These are phyloP conservation scores for Nannoperca obscura DNA, from an alignment of 2,797 vertebrate genomes.

Conservation along the genomic window DNA sequence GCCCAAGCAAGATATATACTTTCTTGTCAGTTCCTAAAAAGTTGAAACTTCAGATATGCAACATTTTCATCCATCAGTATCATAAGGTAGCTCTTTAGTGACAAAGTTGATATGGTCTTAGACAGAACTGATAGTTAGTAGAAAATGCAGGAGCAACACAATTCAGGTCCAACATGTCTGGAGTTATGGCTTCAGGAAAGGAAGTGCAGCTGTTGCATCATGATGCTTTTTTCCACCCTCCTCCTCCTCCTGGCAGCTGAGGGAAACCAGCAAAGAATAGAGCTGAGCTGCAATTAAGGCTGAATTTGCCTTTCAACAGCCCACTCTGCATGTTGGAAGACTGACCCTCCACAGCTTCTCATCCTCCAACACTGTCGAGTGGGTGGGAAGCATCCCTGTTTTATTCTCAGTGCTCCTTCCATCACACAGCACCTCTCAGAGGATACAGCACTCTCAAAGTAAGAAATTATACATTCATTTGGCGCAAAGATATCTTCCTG, in stretches of 20 bases:
- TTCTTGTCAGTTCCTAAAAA: not conserved
- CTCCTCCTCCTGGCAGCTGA: constrained; percentile 58
- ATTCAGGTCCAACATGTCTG: constrained; percentile 7
- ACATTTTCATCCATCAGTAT: not conserved
- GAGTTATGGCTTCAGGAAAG: constrained; percentile 12
- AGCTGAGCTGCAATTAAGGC: constrained; percentile 68
- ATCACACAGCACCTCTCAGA: constrained; percentile 48
- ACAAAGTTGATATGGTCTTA: not conserved
- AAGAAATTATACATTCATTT: constrained; percentile 37
- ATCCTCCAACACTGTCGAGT: constrained; percentile 74
- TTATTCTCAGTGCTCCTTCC: constrained; percentile 59
- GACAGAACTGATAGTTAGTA: not conserved
- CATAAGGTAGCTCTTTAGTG: not conserved
- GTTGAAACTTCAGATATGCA: not conserved
- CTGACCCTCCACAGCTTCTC: constrained; percentile 69
- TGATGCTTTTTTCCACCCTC: constrained; percentile 49
- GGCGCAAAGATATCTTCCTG: constrained; percentile 10
- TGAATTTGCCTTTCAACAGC: constrained; percentile 70
- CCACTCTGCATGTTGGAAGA: constrained; percentile 77
- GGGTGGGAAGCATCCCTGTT: constrained; percentile 70
- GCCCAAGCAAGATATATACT: too few species aligned
- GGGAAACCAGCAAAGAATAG: constrained; percentile 53
- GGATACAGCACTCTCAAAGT: constrained; percentile 6
- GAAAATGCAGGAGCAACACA: not conserved
- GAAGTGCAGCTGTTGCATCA: constrained; percentile 56